Conservation (phyloP, 64 coral and sea anemone genomes). For the Dendrophyllia cribrosa region DNA sequence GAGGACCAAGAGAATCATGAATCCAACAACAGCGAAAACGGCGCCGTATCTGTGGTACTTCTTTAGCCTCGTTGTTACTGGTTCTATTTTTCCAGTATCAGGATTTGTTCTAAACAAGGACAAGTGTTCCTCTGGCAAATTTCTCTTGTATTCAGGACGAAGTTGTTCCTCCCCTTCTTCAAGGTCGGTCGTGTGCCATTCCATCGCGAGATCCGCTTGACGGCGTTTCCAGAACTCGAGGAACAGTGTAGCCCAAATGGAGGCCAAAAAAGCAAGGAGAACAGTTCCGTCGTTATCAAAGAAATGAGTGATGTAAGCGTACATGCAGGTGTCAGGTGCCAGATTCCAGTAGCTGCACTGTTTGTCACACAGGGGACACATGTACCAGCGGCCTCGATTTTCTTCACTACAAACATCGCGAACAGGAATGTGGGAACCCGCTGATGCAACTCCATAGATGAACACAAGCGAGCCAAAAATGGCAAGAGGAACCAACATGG, state of each 20-base stretch:
- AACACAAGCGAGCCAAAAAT: constrained; percentile 58
- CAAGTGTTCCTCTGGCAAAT: constrained; percentile 34
- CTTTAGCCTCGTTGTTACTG: constrained; percentile 23
- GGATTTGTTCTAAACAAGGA: constrained; percentile 44
- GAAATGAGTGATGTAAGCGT: constrained; percentile 61
- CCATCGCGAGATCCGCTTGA: constrained; percentile 64
- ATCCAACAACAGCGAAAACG: constrained; percentile 35
- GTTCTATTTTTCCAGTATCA: constrained; percentile 70
- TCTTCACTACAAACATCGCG: constrained; percentile 59
- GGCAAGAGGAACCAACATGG: constrained; percentile 67
- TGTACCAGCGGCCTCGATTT: constrained; percentile 59
- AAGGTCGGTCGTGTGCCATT: constrained; percentile 78
- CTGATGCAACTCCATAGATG: constrained; percentile 49
- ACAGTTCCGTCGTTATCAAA: constrained; percentile 84
- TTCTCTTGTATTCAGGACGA: constrained; percentile 73
- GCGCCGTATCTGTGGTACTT: constrained; percentile 50
- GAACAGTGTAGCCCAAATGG: constrained; percentile 81
- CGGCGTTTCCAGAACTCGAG: constrained; percentile 86
- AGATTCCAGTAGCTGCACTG: constrained; percentile 71
- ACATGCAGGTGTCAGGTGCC: constrained; percentile 68
- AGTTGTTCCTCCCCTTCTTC: constrained; percentile 81
- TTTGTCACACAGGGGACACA: constrained; percentile 80
- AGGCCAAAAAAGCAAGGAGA: constrained; percentile 60
- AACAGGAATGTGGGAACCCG: constrained; percentile 50
- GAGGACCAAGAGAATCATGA: constrained; percentile 79